A percentile compares a stretch with the other conserved stretches of the same genome.
These are phyloP conservation scores for Thomomys bottae DNA, from an alignment of 2,113 vertebrate genomes.

Conservation along the genomic window DNA sequence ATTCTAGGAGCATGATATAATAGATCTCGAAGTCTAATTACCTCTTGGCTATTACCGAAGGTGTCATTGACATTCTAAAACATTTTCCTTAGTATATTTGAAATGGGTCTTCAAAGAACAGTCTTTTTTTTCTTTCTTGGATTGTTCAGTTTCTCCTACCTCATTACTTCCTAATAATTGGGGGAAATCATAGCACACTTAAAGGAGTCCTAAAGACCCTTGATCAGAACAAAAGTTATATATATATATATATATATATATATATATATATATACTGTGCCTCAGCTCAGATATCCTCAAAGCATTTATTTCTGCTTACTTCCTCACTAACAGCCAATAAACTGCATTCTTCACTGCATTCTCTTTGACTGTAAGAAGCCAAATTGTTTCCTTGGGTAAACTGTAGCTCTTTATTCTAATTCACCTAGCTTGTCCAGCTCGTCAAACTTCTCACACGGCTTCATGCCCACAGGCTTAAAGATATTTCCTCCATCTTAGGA, in stretches of 20 bases:
- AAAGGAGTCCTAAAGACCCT: background rate
- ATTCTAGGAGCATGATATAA: background rate
- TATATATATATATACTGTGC: background rate
- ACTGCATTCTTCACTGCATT: background rate
- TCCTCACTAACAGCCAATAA: background rate
- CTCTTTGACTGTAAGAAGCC: background rate
- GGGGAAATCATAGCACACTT: background rate
- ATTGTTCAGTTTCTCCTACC: background rate
- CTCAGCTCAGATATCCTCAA: background rate
- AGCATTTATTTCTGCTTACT: background rate
- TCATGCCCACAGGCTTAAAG: background rate
- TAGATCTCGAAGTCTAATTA: conserved; percentile 53
- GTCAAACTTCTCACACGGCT: background rate
- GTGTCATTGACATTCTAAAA: background rate
- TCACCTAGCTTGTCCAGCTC: background rate
- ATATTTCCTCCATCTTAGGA: too few relatives aligned
- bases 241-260: background rate
- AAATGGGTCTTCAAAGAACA: conserved; percentile 30
- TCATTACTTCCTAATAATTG: background rate
- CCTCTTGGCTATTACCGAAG: conserved; percentile 16
- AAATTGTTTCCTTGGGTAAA: background rate
- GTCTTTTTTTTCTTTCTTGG: background rate
- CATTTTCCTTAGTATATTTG: conserved; percentile 42
- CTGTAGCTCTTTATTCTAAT: background rate
- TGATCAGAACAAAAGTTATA: background rate